phyloP scores from a whole-genome alignment of 2,113 vertebrate species.

The Ia io region DNA sequence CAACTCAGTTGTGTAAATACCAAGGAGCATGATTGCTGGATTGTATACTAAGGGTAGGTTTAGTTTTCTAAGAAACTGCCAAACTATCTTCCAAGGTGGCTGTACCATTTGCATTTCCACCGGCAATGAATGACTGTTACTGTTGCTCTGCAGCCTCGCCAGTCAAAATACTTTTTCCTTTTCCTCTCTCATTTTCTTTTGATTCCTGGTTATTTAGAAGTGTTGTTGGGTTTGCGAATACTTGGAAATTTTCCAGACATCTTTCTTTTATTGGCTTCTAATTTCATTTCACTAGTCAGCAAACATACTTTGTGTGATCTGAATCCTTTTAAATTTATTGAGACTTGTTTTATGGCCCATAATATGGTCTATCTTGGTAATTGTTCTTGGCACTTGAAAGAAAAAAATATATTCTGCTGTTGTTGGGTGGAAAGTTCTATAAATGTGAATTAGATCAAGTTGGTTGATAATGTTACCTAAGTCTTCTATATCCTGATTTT shows the following conservation, averaged over 20 bases:
- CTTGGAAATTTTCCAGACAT: background rate
- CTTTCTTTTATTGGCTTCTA: slow-evolving; percentile 35
- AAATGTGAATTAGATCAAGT: background rate
- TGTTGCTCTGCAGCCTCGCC: background rate
- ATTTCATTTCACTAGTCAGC: background rate
- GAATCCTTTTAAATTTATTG: background rate
- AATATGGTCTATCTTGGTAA: slow-evolving; percentile 11
- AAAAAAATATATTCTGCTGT: background rate
- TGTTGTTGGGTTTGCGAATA: background rate
- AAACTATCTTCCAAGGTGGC: background rate
- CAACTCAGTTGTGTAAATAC: background rate
- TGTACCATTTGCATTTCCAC: background rate
- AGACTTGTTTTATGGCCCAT: background rate
- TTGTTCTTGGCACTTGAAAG: background rate
- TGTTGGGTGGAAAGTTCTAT: background rate
- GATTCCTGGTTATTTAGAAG: background rate
- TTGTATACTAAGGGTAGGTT: background rate
- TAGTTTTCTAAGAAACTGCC: background rate
- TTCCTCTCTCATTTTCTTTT: no score
- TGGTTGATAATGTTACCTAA: background rate
- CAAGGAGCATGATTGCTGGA: background rate
- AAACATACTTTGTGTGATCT: background rate
- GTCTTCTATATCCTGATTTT: background rate
- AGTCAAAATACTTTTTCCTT: no score
- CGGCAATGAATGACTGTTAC: background rate